Evolutionary conservation across 1,140 invertebrate genomes (phyloP), one percentile per base, ranked within the genome.

Genomic region (Meteorus sp.): DNA sequence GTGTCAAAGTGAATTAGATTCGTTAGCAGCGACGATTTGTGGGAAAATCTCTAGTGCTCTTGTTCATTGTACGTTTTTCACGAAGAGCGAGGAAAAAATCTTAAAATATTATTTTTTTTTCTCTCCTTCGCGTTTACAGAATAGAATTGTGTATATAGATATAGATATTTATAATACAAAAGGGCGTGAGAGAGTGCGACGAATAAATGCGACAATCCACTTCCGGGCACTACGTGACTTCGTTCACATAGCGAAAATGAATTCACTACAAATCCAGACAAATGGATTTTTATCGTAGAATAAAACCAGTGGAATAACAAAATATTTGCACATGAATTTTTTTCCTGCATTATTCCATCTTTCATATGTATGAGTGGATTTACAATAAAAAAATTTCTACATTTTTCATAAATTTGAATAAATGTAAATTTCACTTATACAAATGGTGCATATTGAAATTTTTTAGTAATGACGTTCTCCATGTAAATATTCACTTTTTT

Each of bases 1-100:
- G 39, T 22, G 35, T 45, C n/a, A 55, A 47, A 63, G 57, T 60
- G 60, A 60, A 64, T 64, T 64, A 45, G 56, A 61, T 64, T 64
- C 59, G 59, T 64, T 64, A 61, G 52, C 31, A 13, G 48, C 25
- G 44, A 60, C n/a, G n/a, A n/a, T n/a, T n/a, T n/a, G n/a, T n/a
- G n/a, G n/a, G n/a, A n/a, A n/a, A 45, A 43, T 60, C 50, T 22
- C 2, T 39, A 43, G 41, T 31, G 45, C 53, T 47, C 9, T 23
- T n/a, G 43, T 41, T 2, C 27, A 41, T 44, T 37, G 13, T 39
- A 3, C 13, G 13, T 39, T 29, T 29, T 29, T 29, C 27, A 5
- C 27, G 27, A 29, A 9, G 11, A 7, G 11, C 11, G 11, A n/a
- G n/a, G n/a, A n/a, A n/a, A n/a, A n/a, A n/a, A n/a, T n/a, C n/a